Evolutionary conservation across 2,888 invertebrate genomes (phyloP).

Genomic region (Cerceris rybyensis): DNA sequence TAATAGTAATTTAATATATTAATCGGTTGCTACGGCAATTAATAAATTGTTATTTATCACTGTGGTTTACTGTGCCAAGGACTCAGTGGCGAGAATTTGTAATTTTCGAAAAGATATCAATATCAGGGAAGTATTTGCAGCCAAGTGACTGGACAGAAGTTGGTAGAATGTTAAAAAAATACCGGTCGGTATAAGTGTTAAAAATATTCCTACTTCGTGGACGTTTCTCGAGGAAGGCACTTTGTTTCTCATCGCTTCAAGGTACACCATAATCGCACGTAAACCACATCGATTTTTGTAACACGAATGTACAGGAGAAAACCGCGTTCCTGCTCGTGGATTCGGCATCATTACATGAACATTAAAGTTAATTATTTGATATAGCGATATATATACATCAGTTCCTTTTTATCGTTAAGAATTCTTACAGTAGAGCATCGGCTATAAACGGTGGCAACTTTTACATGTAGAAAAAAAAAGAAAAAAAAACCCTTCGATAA

Average conservation of each 20-base stretch:
- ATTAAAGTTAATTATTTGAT: constrained; percentile 30
- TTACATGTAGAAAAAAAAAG: constrained; percentile 1
- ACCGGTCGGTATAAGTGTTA: too few relatives aligned
- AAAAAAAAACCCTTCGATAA: too few relatives aligned
- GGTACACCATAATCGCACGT: constrained; percentile 15
- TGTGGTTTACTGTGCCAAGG: too few relatives aligned
- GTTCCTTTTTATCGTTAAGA: constrained; percentile 26
- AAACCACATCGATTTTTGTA: constrained; percentile 13
- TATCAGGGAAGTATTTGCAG: too few relatives aligned
- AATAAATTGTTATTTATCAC: too few relatives aligned
- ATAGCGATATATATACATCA: constrained; percentile 35
- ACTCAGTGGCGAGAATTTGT: too few relatives aligned
- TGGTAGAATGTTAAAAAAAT: too few relatives aligned
- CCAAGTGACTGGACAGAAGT: too few relatives aligned
- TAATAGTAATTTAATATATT: too few relatives aligned
- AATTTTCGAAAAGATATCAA: too few relatives aligned
- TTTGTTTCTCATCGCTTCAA: constrained; percentile 19
- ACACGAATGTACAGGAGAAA: constrained; percentile 7
- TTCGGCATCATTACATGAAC: constrained; percentile 17
- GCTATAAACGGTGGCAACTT: constrained; percentile 44
- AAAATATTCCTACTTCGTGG: too few relatives aligned
- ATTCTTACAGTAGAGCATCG: constrained; percentile 26
- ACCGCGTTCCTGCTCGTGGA: constrained; percentile 4
- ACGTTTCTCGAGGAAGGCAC: constrained; percentile 20
- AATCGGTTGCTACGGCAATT: too few relatives aligned